These are phyloP conservation scores for Sebastes vulpes DNA, from an alignment of 2,797 vertebrate species.

Conservation along the genomic window DNA sequence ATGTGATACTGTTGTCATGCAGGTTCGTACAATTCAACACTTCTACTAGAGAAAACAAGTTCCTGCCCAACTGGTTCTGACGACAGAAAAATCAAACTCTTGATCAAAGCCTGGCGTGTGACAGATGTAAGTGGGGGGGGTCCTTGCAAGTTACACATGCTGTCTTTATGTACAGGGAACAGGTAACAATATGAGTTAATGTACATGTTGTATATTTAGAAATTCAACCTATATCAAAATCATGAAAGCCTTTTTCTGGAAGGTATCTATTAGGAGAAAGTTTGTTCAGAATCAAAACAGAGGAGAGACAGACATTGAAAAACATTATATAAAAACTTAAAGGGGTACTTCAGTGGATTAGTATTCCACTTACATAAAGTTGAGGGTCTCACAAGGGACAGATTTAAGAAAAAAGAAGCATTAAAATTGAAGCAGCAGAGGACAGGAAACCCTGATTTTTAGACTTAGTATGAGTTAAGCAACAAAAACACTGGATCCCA, in stretches of 20 bases:
- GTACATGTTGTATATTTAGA: background rate
- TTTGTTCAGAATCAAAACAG: background rate
- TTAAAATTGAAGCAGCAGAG: background rate
- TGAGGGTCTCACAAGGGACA: background rate
- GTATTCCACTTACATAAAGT: background rate
- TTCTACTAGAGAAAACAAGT: conserved; percentile 18
- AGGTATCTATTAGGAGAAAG: background rate
- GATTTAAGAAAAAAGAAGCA: background rate
- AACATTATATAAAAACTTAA: background rate
- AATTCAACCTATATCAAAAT: background rate
- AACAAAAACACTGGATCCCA: background rate
- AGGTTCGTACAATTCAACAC: conserved; percentile 53
- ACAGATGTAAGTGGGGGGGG: background rate
- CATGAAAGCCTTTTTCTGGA: background rate
- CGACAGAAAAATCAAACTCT: conserved; percentile 2
- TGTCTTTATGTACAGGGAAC: background rate
- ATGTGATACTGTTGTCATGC: conserved; percentile 68
- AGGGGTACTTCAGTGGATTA: background rate
- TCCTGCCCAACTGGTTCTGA: conserved; percentile 76
- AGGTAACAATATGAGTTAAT: background rate
- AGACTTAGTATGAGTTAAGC: background rate
- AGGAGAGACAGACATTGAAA: background rate
- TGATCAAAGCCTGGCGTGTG: conserved; percentile 1
- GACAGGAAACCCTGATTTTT: background rate
- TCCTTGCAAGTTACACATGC: background rate